A percentile compares a stretch with the other conserved stretches of the same genome.
These are phyloP conservation scores for Diuraphis noxia DNA, from an alignment of 1,140 invertebrate genomes.

Conservation along the genomic window DNA sequence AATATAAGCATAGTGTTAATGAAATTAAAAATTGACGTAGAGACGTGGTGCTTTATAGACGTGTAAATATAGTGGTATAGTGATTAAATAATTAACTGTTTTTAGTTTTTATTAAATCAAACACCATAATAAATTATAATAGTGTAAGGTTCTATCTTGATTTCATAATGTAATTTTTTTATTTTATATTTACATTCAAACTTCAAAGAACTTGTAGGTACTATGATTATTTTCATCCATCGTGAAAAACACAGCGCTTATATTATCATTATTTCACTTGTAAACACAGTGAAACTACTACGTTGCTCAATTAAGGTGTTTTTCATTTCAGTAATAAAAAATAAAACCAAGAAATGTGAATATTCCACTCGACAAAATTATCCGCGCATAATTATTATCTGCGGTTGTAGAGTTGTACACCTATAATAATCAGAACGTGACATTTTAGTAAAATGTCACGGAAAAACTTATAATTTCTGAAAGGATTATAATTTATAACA, in stretches of 20 bases:
- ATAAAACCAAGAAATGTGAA: not conserved
- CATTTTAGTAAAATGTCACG: not conserved
- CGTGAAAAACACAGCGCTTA: not conserved
- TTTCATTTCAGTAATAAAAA: not conserved
- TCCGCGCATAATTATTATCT: constrained; percentile 21
- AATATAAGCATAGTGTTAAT: not conserved
- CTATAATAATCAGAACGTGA: constrained; percentile 32
- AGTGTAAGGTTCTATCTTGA: not conserved
- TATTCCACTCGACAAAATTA: constrained; percentile 11
- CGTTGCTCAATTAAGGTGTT: not conserved
- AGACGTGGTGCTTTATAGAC: not conserved
- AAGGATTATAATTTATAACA: not conserved
- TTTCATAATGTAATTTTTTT: too few relatives aligned
- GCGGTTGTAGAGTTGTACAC: constrained; percentile 14
- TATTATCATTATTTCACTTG: not conserved
- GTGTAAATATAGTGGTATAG: too few relatives aligned
- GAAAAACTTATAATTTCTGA: constrained; percentile 16
- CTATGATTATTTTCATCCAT: not conserved
- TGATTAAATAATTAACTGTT: not conserved
- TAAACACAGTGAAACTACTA: not conserved
- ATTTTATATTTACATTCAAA: not conserved
- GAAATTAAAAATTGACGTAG: not conserved
- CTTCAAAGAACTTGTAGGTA: not conserved
- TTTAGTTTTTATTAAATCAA: not conserved
- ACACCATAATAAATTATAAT: not conserved